Base-by-base conservation (phyloP, 2,113 vertebrate species). In the Oophaga pumilio region DNA sequence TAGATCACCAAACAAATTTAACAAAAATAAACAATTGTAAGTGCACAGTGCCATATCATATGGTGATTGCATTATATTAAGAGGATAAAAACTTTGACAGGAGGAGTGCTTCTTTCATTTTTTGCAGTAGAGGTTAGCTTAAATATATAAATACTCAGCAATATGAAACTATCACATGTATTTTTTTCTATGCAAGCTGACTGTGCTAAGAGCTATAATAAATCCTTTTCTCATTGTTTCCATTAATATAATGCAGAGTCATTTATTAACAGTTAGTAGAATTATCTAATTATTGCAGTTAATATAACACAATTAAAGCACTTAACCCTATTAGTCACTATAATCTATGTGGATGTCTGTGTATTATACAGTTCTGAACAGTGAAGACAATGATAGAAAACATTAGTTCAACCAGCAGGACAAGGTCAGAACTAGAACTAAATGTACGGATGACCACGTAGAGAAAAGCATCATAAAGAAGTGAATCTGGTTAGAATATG, bases 321-420 rank as follows among this genome's bases (percentile, higher is more conserved):
- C 18, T 80, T 80, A 80, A 80, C 77, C 24, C 17, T 28, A 80
- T 80, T 80, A 80, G 77, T 59, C 77, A 80, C 60, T 80, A 57
- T 59, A 60, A 59, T 80, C 24, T 33, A 80, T 9, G 24, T 14
- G 20, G 53, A 17, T 60, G 20, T 60, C 77, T 80, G 77, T 12
- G 22, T 79, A 59, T 59, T 79, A 24, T 24, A 80, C 59, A 18
- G 18, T 79, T 28, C 76, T 18, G 20, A 24, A 9, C 52, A 79
- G 52, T 11, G 6, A 17, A 59, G 13, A 33, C 13, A 15, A 79
- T 12, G 24, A 33, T 60, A 80, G 26, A 0, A 60, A 80, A 60
- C 53, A 33, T 80, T 20, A 18, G 14, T 80, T 33, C 8, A 59
- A 60, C 50, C 6, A 7, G 56, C 56, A 53, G 13, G 24, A 17